These are phyloP conservation scores for Conger conger DNA, from an alignment of 2,113 vertebrate genomes.

Conservation along the genomic window DNA sequence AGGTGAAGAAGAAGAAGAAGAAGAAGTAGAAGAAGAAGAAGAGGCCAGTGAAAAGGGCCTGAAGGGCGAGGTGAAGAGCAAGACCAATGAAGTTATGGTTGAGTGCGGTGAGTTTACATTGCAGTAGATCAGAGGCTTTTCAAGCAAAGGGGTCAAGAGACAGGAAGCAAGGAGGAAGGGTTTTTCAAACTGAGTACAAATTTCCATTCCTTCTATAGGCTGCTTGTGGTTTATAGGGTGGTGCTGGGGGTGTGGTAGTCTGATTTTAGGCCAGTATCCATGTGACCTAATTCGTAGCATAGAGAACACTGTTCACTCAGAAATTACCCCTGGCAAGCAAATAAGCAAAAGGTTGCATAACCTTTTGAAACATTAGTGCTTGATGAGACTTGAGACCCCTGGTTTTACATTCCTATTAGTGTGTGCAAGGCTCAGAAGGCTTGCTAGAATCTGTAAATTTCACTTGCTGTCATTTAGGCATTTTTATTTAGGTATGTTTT, in stretches of 20 bases:
- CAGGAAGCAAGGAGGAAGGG: no score
- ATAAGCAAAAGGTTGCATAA: not conserved
- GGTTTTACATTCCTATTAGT: not conserved
- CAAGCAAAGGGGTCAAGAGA: no score
- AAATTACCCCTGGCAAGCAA: not conserved
- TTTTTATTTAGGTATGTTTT: not conserved
- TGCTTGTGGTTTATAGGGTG: not conserved
- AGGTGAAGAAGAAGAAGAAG: no score
- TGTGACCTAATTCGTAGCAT: not conserved
- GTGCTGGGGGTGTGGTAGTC: not conserved
- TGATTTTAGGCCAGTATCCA: not conserved
- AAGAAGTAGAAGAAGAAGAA: no score
- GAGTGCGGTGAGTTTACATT: no score
- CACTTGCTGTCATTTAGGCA: not conserved
- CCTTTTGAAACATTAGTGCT: not conserved
- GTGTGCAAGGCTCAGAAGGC: not conserved
- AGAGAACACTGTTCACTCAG: not conserved
- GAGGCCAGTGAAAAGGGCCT: no score
- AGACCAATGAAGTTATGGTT: no score
- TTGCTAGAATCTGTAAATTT: not conserved
- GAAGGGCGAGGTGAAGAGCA: no score
- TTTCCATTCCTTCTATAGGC: conserved; percentile 26
- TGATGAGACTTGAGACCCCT: not conserved
- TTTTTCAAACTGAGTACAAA: not conserved
- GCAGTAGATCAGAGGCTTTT: no score